Base-by-base conservation (phyloP, 2,888 invertebrate genomes). In the Axea sp. region DNA sequence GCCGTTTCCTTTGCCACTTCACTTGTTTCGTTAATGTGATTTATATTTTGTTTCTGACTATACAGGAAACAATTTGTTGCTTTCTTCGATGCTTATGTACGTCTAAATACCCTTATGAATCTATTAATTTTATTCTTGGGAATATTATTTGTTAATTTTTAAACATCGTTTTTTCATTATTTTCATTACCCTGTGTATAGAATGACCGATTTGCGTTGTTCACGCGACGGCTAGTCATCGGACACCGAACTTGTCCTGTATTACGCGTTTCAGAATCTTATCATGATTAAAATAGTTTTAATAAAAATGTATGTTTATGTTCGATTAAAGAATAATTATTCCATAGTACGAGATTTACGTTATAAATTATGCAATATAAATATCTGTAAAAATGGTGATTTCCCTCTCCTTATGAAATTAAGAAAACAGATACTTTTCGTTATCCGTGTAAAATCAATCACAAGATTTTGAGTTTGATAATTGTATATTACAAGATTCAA, bases 111-210 rank as follows among this genome's bases (percentile, higher is more conserved):
- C 78, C 76, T 81, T 77, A 60, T 55, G 77, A 76, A 73, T 80
- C 80, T 81, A 81, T 71, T 75, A 77, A 77, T 77, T 80, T 76
- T 75, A 72, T 51, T 76, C 78, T 73, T 78, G 80, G 81, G 83
- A 83, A 83, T 83, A 82, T 81, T 80, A 73, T 55, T 71, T 59
- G 64, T 72, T 73, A 76, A 64, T 12, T 55, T 73, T 73, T 62
- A 73, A 73, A 68, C 60, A 68, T 76, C 43, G 47, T 76, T 76
- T 55, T 39, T 51, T 45, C n/a, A n/a, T 67, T 76, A 67, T 65
- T 76, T 77, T 71, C 76, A 75, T 86, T 86, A 87, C 87, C 87
- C 87, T 87, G 87, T 86, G 84, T 86, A 72, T 72, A 80, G 64
- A 69, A 79, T 79, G 76, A 83, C 79, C 80, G 79, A 79, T 71